These are phyloP conservation scores for Conus canariensis DNA, from an alignment of 2,888 invertebrate species.

Conservation along the genomic window DNA sequence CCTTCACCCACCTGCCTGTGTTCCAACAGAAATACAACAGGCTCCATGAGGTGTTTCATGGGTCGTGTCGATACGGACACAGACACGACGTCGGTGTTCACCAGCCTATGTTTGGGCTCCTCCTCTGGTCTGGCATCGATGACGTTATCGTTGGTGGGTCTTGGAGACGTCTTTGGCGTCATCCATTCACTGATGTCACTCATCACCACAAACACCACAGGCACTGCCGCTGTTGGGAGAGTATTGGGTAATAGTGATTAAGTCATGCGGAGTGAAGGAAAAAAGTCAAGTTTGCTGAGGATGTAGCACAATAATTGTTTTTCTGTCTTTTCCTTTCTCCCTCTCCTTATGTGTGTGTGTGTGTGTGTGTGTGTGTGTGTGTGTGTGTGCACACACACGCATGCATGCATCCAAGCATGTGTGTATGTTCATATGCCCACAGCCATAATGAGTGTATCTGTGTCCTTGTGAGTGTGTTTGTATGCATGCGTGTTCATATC, in stretches of 20 bases:
- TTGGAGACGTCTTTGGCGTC: slow-evolving; percentile 50
- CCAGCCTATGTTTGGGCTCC: slow-evolving; percentile 42
- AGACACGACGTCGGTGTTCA: slow-evolving; percentile 73
- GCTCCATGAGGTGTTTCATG: slow-evolving; percentile 79
- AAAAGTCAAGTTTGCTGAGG: neutral
- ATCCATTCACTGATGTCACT: slow-evolving; percentile 63
- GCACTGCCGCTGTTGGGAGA: slow-evolving; percentile 51
- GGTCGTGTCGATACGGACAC: slow-evolving; percentile 66
- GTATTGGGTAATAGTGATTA: neutral
- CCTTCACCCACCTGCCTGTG: slow-evolving; percentile 83
- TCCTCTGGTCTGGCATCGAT: slow-evolving; percentile 32
- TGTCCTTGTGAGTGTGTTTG: too few relatives aligned
- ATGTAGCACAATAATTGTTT: too few relatives aligned
- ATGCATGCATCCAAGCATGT: too few relatives aligned
- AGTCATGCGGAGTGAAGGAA: neutral
- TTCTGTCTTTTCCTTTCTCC: too few relatives aligned
- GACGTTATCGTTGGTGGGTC: slow-evolving; percentile 6
- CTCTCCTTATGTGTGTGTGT: too few relatives aligned
- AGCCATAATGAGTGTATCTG: too few relatives aligned
- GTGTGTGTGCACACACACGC: too few relatives aligned
- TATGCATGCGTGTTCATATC: too few relatives aligned
- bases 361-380: too few relatives aligned
- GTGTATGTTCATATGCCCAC: too few relatives aligned
- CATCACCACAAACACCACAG: slow-evolving; percentile 65
- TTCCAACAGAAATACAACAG: slow-evolving; percentile 89